Evolutionary conservation across 2,113 vertebrate species (phyloP).

Genomic region (Psittacara wagleri): DNA sequence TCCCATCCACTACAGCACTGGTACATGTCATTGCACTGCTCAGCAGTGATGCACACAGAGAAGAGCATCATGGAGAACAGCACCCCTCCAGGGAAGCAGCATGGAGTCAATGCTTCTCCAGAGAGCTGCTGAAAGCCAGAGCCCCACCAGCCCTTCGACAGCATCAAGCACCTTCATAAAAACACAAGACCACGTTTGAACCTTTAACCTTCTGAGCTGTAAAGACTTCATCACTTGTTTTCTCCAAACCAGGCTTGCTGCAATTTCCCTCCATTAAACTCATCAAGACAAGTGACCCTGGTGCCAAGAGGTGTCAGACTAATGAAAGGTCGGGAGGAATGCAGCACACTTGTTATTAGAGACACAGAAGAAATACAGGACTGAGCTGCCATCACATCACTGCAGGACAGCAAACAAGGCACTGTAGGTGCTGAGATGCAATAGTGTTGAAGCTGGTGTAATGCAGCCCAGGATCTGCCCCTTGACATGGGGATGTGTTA

Average conservation of each 20-base stretch:
- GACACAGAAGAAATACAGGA: neutral
- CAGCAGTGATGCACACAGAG: rapidly evolving
- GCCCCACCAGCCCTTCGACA: neutral
- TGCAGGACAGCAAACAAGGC: neutral
- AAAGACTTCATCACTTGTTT: slow-evolving; percentile 51
- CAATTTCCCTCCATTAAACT: slow-evolving; percentile 63
- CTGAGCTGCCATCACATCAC: neutral
- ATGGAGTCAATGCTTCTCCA: neutral
- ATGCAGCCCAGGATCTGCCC: neutral
- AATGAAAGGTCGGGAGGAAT: slow-evolving; percentile 57
- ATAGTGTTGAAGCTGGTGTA: neutral
- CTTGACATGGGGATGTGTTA: rapidly evolving
- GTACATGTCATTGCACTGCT: neutral
- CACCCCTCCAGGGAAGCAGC: neutral
- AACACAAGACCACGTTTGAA: neutral
- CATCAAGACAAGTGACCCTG: neutral
- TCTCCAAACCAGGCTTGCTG: slow-evolving; percentile 21
- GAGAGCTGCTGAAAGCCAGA: neutral
- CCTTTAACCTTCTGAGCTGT: neutral
- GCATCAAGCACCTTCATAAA: slow-evolving; percentile 31
- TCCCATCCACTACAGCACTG: rapidly evolving
- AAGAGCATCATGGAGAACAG: neutral
- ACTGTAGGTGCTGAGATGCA: rapidly evolving
- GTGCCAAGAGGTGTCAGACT: slow-evolving; percentile 37
- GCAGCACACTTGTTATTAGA: neutral